These are phyloP conservation scores for Thripadectes ignobilis DNA, from an alignment of 2,797 vertebrate genomes.

Conservation along the genomic window DNA sequence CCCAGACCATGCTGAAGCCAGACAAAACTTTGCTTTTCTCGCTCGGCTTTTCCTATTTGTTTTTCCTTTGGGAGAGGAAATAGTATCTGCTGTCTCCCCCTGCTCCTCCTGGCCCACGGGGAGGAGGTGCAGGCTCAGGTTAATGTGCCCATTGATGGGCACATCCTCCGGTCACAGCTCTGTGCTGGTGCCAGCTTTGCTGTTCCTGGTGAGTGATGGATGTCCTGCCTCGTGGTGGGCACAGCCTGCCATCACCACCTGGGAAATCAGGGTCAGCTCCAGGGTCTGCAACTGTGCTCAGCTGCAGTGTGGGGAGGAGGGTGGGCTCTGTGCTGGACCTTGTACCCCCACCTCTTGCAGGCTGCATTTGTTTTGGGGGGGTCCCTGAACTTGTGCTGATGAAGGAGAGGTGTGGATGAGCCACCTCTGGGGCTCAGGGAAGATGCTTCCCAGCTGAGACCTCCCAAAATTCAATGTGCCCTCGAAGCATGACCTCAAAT, in stretches of 20 bases:
- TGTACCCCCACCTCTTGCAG: too few species aligned
- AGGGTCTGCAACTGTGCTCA: fast-evolving
- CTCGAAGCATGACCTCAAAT: fast-evolving
- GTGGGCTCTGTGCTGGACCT: background rate
- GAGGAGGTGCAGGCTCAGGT: background rate
- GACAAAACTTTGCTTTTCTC: background rate
- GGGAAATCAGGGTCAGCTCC: background rate
- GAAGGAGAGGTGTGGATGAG: background rate
- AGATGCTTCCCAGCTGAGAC: background rate
- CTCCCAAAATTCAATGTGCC: background rate
- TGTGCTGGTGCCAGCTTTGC: background rate
- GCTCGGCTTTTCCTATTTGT: background rate
- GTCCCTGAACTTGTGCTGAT: background rate
- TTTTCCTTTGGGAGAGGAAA: background rate
- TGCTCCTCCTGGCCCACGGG: fast-evolving
- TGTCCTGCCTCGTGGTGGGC: background rate
- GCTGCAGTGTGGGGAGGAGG: fast-evolving
- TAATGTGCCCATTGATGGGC: background rate
- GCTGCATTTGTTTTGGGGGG: fast-evolving
- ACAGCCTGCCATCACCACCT: fast-evolving
- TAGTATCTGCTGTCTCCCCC: background rate
- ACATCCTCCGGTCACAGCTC: background rate
- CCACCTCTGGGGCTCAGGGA: fast-evolving
- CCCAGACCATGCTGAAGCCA: background rate
- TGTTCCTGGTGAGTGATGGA: fast-evolving